Percentiles rank a stretch among this genome's conserved stretches.
phyloP scores from a whole-genome alignment of 2,888 invertebrate genomes.

The Pheosia gnoma region DNA sequence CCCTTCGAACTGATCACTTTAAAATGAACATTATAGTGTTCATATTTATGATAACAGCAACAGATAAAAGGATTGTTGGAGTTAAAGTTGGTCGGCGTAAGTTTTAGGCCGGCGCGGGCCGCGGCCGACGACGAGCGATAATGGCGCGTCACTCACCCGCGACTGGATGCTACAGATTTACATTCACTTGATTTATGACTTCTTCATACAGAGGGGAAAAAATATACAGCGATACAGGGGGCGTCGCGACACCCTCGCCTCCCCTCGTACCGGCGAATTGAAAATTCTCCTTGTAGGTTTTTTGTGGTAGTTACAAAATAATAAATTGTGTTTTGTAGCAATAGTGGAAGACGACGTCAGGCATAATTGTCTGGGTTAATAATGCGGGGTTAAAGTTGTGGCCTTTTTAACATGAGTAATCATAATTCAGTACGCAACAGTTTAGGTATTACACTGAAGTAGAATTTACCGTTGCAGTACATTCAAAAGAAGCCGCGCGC shows the following conservation, averaged over 20 bases:
- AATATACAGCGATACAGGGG: constrained; percentile 69
- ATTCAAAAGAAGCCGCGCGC: constrained; percentile 27
- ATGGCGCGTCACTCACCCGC: constrained; percentile 82
- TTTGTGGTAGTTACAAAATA: constrained; percentile 38
- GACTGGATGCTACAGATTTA: constrained; percentile 82
- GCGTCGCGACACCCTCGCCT: constrained; percentile 36
- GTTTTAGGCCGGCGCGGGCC: constrained; percentile 63
- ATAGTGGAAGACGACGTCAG: no score
- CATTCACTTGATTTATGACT: constrained; percentile 82
- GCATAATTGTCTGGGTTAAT: no score
- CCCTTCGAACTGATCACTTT: background rate
- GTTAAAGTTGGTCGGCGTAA: constrained; percentile 56
- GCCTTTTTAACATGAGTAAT: constrained; percentile 1
- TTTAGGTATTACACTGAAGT: constrained; percentile 25
- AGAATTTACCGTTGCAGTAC: constrained; percentile 27
- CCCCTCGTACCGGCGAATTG: constrained; percentile 43
- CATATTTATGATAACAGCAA: constrained; percentile 22
- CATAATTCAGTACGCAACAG: constrained; percentile 41
- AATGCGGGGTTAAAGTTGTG: no score
- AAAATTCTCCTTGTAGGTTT: constrained; percentile 46
- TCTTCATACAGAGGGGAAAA: constrained; percentile 81
- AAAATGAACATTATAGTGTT: background rate
- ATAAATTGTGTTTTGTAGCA: constrained; percentile 19
- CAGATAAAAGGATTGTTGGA: constrained; percentile 51
- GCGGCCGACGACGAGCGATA: constrained; percentile 64